Base-by-base conservation (phyloP, 2,888 invertebrate species). In the Trichogramma dendrolimi region DNA sequence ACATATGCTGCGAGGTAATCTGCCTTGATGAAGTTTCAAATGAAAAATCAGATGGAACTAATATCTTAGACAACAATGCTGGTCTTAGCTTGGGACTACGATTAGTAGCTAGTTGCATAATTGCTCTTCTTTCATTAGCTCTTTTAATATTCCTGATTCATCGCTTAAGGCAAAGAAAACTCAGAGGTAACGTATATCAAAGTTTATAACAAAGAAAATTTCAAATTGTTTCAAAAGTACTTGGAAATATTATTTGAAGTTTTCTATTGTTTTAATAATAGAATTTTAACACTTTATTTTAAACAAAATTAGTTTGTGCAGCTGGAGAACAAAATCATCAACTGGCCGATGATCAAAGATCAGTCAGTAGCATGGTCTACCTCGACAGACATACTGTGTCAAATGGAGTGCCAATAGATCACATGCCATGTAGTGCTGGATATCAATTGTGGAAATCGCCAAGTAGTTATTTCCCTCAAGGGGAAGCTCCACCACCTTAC, bases 401-500 rank as follows among this genome's bases (percentile, higher is more conserved):
- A n/a, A 77, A 77, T 47, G 76, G 76, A 0, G 70, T 78, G 39
- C 75, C 81, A 67, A 70, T 78, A 71, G 79, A 79, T 49, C 78
- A 79, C 50, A 72, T 78, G 68, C 75, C 78, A 1, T 78, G 77
- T 50, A 76, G 76, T 7, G 83, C 84, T 3, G 86, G 86, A 67
- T 88, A 86, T 74, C 88, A 90, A 0, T 81, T 90, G 44, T 92
- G 92, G 92, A 93, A 93, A 78, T 92, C 92, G 2, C 89, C 89
- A 0, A 85, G 83, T 10, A 83, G 89, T 75, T 92, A 92, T 73
- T 86, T 91, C 73, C 92, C 92, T 0, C 84, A 91, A 0, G 92
- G 92, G 1, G 93, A 94, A 76, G 92, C 93, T 0, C 93, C 93
- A 1, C 93, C 93, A 4, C 92, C 93, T 0, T 94, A 94, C 70